Percentiles rank a stretch among this genome's conserved stretches.
Evolutionary conservation across 2,797 vertebrate species (phyloP).

Genomic region (Enteromius paludinosus): DNA sequence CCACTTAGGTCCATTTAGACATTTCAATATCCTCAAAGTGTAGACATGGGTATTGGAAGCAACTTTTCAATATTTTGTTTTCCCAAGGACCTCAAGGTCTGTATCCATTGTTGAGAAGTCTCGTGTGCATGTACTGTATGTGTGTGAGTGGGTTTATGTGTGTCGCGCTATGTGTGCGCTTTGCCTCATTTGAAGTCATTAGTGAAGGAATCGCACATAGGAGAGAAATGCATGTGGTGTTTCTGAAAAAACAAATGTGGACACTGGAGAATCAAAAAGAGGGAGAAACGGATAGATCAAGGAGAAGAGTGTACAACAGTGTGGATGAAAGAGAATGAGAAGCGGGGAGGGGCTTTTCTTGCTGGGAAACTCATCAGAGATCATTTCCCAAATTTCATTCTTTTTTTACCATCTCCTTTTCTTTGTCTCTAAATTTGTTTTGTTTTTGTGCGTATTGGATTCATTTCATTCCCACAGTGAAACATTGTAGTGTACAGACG

Average conservation of each 20-base stretch:
- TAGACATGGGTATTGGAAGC: constrained; percentile 7
- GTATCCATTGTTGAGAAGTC: constrained; percentile 22
- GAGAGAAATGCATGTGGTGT: not conserved
- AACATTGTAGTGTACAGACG: constrained; percentile 44
- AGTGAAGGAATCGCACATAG: not conserved
- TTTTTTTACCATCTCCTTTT: constrained; percentile 28
- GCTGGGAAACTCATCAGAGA: constrained; percentile 33
- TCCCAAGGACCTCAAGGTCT: not conserved
- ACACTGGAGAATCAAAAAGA: constrained; percentile 9
- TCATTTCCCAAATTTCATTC: constrained; percentile 20
- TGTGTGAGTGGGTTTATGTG: not conserved
- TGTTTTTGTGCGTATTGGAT: constrained; percentile 27
- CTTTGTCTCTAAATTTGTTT: constrained; percentile 28
- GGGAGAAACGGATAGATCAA: not conserved
- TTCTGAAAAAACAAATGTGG: constrained; percentile 12
- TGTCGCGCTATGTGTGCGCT: not conserved
- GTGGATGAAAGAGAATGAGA: constrained; percentile 8
- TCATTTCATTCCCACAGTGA: constrained; percentile 51
- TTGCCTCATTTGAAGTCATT: constrained; percentile 4
- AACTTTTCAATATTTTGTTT: constrained; percentile 25
- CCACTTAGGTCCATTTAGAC: not conserved
- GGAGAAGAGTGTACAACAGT: not conserved
- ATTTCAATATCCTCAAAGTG: not conserved
- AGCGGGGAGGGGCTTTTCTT: not conserved
- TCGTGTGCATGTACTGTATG: not conserved